Evolutionary conservation across 2,797 vertebrate species (phyloP).

Genomic region (Hoplostethus mediterraneus): DNA sequence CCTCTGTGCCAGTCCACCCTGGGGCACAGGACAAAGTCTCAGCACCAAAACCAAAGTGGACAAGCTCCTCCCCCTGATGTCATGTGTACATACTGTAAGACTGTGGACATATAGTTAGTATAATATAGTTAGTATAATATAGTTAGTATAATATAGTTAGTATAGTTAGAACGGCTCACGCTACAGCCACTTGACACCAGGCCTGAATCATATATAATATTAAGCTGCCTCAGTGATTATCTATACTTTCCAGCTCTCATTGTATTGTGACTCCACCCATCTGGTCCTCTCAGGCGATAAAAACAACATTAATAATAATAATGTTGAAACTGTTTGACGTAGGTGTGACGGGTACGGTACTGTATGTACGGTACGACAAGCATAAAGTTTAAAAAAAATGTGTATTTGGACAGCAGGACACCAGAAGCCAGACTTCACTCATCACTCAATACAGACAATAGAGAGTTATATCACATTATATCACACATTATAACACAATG

Average conservation of each 20-base stretch:
- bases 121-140: too few species aligned
- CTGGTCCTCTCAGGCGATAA: too few species aligned
- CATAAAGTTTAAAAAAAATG: neutral
- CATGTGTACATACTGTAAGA: neutral
- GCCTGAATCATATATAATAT: too few species aligned
- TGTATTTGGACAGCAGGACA: neutral
- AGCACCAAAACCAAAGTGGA: conserved; percentile 9
- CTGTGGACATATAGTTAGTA: too few species aligned
- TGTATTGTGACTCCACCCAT: too few species aligned
- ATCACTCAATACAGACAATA: neutral
- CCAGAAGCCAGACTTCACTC: neutral
- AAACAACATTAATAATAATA: too few species aligned
- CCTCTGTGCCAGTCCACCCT: conserved; percentile 5
- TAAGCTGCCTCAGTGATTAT: too few species aligned
- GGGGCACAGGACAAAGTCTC: conserved; percentile 1
- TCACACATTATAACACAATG: conserved; percentile 29
- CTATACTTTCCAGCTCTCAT: too few species aligned
- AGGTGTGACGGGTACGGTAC: neutral
- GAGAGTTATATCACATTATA: conserved; percentile 27
- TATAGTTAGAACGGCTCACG: too few species aligned
- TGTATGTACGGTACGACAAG: neutral
- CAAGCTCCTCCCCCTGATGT: neutral
- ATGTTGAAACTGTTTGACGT: too few species aligned
- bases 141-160: too few species aligned
- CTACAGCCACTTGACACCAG: too few species aligned